These are phyloP conservation scores for Calliopsis andreniformis DNA, from an alignment of 1,140 invertebrate species.

Conservation along the genomic window DNA sequence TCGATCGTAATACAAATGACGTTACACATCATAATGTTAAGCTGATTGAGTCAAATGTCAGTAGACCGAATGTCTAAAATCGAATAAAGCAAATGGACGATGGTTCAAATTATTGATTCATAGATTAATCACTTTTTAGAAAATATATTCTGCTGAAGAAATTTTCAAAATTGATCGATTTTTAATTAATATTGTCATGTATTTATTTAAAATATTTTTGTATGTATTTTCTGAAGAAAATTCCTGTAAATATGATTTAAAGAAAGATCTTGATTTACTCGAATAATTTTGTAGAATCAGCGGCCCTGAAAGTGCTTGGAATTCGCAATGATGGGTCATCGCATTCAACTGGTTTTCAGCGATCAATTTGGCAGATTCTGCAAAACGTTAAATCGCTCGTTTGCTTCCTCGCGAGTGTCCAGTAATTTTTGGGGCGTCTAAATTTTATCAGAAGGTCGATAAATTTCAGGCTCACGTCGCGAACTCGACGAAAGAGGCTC, in stretches of 20 bases:
- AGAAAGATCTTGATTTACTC: too few species aligned
- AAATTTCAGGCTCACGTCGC: not conserved
- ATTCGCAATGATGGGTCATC: not conserved
- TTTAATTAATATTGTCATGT: too few species aligned
- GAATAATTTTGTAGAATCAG: not conserved
- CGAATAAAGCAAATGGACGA: too few species aligned
- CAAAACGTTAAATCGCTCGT: not conserved
- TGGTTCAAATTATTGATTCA: too few species aligned
- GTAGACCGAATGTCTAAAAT: too few species aligned
- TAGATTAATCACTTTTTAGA: too few species aligned
- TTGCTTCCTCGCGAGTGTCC: not conserved
- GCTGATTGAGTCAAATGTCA: too few species aligned
- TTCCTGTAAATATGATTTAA: too few species aligned
- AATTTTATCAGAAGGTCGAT: slow-evolving; percentile 23
- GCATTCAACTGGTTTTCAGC: not conserved
- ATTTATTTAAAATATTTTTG: too few species aligned
- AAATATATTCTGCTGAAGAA: too few species aligned
- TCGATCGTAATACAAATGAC: not conserved
- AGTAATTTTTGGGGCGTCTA: slow-evolving; percentile 12
- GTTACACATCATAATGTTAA: not conserved
- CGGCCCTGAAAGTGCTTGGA: not conserved
- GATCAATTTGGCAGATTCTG: not conserved
- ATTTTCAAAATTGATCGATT: too few species aligned
- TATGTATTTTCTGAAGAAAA: too few species aligned
- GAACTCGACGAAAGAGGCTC: not conserved